Base-by-base conservation (phyloP, 2,888 invertebrate species). In the Caenorhabditis japonica region DNA sequence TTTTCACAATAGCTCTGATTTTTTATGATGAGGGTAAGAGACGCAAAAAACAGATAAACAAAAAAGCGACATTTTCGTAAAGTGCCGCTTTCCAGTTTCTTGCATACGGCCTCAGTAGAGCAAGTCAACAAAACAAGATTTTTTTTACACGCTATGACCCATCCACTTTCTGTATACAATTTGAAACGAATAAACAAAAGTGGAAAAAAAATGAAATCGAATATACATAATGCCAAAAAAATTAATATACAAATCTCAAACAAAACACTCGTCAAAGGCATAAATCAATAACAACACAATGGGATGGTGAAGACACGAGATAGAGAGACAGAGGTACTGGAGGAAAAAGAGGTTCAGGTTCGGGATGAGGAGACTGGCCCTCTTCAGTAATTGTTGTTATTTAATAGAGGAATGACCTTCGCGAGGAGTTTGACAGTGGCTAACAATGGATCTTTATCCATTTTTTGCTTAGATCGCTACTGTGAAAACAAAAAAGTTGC, bases 331-430 rank as follows among this genome's bases (percentile, higher is more conserved):
- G 34, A 39, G 56, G 27, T 33, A 43, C 36, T 2, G 25, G 61
- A 36, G 33, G 19, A 13, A 41, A 38, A 36, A 21, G 36, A 46
- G 56, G 66, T 49, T 56, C 51, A 43, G 56, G 66, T 56, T 56
- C 49, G 51, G 66, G 56, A 56, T 56, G 56, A 64, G 51, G 56
- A 34, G 47, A 36, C 53, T 47, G 27, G 30, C 30, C 56, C 49
- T 36, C 66, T 39, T 51, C 60, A 15, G 23, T 51, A 51, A 56
- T 56, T 66, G 56, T 56, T 62, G 56, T 66, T 66, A 51, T 66
- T 66, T 56, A 66, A 56, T 43, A 19, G 56, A 36, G 33, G 41
- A 55, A 56, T 66, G 66, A 66, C 66, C 66, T 66, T 56, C 64
- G 62, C 23, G 34, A 55, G 46, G 64, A 64, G 64, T 64, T 49